Base-by-base conservation (phyloP, 2,888 invertebrate species). In the Vandiemenella viatica region DNA sequence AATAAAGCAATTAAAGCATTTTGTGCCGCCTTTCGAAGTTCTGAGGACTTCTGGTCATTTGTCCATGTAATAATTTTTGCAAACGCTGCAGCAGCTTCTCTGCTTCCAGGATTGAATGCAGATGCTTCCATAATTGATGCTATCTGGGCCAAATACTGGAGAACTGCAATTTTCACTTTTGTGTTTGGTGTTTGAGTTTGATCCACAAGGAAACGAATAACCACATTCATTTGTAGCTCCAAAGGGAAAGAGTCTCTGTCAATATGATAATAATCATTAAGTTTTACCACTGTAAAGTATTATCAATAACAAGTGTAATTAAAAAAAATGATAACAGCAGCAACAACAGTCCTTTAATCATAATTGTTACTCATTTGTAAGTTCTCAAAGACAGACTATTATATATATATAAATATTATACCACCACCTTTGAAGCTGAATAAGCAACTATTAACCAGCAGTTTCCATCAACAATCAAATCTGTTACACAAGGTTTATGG, bases 141-240 rank as follows among this genome's bases (percentile, higher is more conserved):
- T 26, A 88, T 68, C 56, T 73, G 69, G 5, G 71, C 67, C 42
- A 77, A 62, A 66, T 83, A 87, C 19, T 80, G 78, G 37, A 88
- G 67, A 21, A 83, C 83, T 4, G 85, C 81, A 49, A 79, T 75
- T 63, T 85, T 85, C 10, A 85, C 85, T 61, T 81, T 81, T 0
- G 77, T 73, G 57, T 89, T 92, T 1, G 93, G 95, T 0, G 92
- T 92, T 61, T 95, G 91, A 3, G 92, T 89, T 17, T 87, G 82
- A 67, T 96, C 95, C 52, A 86, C 83, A 47, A 96, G 70, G 69
- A 93, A 93, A 65, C 75, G 69, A 59, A 75, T 70, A 19, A 79
- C 67, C 40, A 72, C 72, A 51, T 70, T 70, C 58, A 80, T 69
- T 59, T 79, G 73, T 46, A 72, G 67, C 53, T 76, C 74, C 46